phyloP scores from a whole-genome alignment of 30 jellyfish, hydroid and myxozoan species.

The Pelagia noctiluca region DNA sequence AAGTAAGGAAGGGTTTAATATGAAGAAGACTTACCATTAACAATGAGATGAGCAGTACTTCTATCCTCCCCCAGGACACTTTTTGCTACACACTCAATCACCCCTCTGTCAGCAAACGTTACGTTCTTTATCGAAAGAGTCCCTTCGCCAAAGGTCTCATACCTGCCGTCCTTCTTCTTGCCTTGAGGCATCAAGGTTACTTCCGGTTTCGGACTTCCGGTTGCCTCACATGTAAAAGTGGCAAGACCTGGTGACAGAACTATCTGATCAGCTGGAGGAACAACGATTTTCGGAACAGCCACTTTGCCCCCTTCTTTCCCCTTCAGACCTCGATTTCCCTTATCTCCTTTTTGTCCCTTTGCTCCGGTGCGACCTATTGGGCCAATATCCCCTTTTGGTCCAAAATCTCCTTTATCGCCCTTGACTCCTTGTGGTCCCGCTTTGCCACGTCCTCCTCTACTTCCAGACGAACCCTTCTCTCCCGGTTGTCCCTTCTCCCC shows the following conservation, averaged over 20 bases:
- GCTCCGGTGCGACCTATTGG: neutral
- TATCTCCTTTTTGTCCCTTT: neutral
- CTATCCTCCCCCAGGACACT: conserved; percentile 22
- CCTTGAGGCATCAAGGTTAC: neutral
- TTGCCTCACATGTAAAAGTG: conserved; percentile 26
- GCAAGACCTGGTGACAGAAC: conserved; percentile 2
- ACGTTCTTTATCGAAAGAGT: conserved; percentile 9
- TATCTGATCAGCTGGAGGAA: neutral
- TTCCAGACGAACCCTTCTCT: neutral
- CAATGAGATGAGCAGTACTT: neutral
- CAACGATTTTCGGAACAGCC: neutral
- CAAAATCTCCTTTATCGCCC: conserved; percentile 3
- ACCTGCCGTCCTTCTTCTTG: neutral
- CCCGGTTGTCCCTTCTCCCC: conserved; percentile 19
- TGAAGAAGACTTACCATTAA: neutral
- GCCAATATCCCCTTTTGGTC: conserved; percentile 5
- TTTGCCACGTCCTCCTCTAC: conserved; percentile 15
- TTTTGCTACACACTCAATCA: conserved; percentile 7
- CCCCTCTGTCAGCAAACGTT: conserved; percentile 10
- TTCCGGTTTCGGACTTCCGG: conserved; percentile 26
- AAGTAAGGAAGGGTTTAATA: no score
- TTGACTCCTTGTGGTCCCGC: conserved; percentile 6
- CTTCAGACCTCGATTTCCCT: no score
- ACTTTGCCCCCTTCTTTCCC: neutral
- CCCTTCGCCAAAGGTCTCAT: neutral